Conservation (phyloP, 1,140 invertebrate species). For the Homarus americanus region DNA sequence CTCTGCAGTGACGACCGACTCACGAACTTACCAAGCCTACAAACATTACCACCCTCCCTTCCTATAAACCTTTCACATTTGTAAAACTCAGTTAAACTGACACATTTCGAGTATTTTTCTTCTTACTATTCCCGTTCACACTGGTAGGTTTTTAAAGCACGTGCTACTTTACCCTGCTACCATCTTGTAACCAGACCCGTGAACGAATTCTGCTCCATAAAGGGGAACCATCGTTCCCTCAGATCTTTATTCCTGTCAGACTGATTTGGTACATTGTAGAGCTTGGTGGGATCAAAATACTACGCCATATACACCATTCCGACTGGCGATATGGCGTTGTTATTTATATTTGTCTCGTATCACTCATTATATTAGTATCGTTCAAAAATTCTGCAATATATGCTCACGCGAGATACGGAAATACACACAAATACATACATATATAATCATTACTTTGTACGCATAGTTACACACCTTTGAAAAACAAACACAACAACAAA, state of each 20-base stretch:
- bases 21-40: constrained; percentile 52
- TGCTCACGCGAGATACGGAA: not conserved
- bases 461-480: too few species aligned
- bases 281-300: constrained; percentile 23
- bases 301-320: not conserved
- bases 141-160: too few species aligned
- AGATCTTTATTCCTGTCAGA: constrained; percentile 61
- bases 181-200: constrained; percentile 16
- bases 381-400: not conserved
- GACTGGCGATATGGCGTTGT: not conserved
- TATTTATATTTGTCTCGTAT: not conserved
- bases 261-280: constrained; percentile 26
- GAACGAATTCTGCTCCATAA: constrained; percentile 58
- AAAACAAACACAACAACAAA: too few species aligned
- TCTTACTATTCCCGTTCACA: not conserved
- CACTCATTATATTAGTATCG: too few species aligned
- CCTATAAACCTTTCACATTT: not conserved
- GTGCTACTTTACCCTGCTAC: not conserved
- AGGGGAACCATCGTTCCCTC: constrained; percentile 56
- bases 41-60: constrained; percentile 20
- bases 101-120: not conserved
- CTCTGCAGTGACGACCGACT: constrained; percentile 67
- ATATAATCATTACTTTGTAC: not conserved
- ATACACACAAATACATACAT: not conserved
- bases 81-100: not conserved